These are phyloP conservation scores for Drosophila mimica DNA, from an alignment of 2,888 invertebrate genomes.

Conservation along the genomic window DNA sequence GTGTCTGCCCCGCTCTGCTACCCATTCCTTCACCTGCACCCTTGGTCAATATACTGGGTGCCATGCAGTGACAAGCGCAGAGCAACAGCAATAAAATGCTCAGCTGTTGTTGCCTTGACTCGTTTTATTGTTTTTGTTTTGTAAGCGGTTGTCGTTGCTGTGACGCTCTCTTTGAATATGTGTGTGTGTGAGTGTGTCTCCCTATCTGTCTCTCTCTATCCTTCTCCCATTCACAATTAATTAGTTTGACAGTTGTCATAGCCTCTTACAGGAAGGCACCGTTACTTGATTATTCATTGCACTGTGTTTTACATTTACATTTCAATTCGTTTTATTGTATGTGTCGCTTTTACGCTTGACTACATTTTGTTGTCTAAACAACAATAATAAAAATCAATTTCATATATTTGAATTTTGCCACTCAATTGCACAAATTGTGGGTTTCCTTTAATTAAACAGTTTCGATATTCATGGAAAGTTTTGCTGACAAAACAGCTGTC, in stretches of 20 bases:
- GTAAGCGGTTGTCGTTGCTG: conserved; percentile 28
- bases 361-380: conserved; percentile 26
- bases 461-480: conserved; percentile 54
- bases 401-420: conserved; percentile 31
- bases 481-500: conserved; percentile 30
- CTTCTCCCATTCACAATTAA: conserved; percentile 28
- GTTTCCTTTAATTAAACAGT: conserved; percentile 59
- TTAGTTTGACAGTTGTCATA: conserved; percentile 41
- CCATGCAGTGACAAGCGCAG: conserved; percentile 40
- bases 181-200: conserved; percentile 7
- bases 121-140: conserved; percentile 41
- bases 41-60: conserved; percentile 15
- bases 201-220: background rate
- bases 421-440: conserved; percentile 62
- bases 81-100: conserved; percentile 28
- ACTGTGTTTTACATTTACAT: conserved; percentile 41
- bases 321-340: conserved; percentile 47
- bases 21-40: background rate
- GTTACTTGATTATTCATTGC: conserved; percentile 39
- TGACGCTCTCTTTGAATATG: conserved; percentile 33
- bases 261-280: conserved; percentile 45
- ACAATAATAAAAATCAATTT: conserved; percentile 54
- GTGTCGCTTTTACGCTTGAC: conserved; percentile 33
- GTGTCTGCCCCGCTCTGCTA: conserved; percentile 20
- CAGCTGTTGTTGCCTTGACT: conserved; percentile 59